These are phyloP conservation scores for Mormyrus iriodes DNA, from an alignment of 2,113 vertebrate species.

Conservation along the genomic window DNA sequence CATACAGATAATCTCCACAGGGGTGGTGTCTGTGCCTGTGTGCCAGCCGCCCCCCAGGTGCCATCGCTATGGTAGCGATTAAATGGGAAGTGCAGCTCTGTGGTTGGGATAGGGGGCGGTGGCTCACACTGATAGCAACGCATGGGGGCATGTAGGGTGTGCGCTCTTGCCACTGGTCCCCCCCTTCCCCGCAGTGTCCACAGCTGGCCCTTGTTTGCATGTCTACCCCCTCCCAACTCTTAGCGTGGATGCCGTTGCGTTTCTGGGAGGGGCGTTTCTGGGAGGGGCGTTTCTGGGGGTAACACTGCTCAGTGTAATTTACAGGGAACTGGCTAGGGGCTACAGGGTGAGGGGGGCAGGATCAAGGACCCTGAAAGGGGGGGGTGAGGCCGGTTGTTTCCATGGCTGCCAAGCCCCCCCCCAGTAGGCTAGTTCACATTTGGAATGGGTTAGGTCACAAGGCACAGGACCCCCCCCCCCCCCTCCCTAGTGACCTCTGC, in stretches of 20 bases:
- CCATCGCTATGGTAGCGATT: neutral
- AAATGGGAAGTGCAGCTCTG: neutral
- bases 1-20: neutral
- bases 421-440: neutral
- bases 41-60: neutral
- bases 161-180: neutral
- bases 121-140: neutral
- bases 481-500: neutral
- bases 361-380: conserved; percentile 7
- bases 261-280: neutral
- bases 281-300: neutral
- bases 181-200: neutral
- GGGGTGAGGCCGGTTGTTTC: neutral
- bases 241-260: too few relatives aligned
- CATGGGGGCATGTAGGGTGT: neutral
- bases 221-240: neutral
- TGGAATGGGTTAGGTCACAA: neutral
- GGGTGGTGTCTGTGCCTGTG: neutral
- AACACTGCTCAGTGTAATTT: neutral
- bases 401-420: neutral
- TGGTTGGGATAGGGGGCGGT: neutral
- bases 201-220: neutral
- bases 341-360: neutral
- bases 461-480: neutral
- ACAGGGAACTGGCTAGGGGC: neutral